Evolutionary conservation across 2,113 vertebrate species (phyloP), one percentile per base, ranked within the genome.

Genomic region (Euleptes europaea): DNA sequence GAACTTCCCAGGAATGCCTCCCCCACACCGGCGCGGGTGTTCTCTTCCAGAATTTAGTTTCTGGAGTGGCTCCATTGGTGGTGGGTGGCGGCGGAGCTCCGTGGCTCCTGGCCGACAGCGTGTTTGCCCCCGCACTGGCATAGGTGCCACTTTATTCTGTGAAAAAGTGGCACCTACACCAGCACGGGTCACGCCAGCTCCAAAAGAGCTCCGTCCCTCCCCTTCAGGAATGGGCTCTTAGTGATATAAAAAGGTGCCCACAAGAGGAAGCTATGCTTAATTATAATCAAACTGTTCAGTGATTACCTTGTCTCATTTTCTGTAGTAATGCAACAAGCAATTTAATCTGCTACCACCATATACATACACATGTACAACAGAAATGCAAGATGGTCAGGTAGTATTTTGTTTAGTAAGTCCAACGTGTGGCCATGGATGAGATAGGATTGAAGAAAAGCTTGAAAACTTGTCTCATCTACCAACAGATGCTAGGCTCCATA

Each of bases 191-290:
- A n/a, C n/a, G n/a, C n/a, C n/a, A n/a, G n/a, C n/a, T n/a, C n/a
- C n/a, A n/a, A n/a, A n/a, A n/a, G n/a, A n/a, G n/a, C n/a, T n/a
- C n/a, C n/a, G n/a, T n/a, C n/a, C n/a, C n/a, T n/a, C n/a, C n/a
- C n/a, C n/a, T n/a, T n/a, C n/a, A n/a, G n/a, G n/a, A n/a, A n/a
- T n/a, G n/a, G n/a, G n/a, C n/a, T n/a, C n/a, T 38, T 81, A 35
- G 70, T 66, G 88, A 86, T 81, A 83, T 83, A 54, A 93, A 88
- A 92, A 0, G 93, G 63, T 66, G 87, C 73, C 26, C 0, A 77
- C 71, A 21, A 90, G 82, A 31, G 80, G 44, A 28, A 90, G 76
- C 35, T 11, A 19, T 23, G 2, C 26, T 38, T 19, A 23, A 85
- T 17, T 33, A 5, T 81, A 44, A 65, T 15, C 84, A 77, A 42